A percentile compares a stretch with the other conserved stretches of the same genome.
These are phyloP conservation scores for Leptura quadrifasciata DNA, from an alignment of 2,888 invertebrate genomes.

Conservation along the genomic window DNA sequence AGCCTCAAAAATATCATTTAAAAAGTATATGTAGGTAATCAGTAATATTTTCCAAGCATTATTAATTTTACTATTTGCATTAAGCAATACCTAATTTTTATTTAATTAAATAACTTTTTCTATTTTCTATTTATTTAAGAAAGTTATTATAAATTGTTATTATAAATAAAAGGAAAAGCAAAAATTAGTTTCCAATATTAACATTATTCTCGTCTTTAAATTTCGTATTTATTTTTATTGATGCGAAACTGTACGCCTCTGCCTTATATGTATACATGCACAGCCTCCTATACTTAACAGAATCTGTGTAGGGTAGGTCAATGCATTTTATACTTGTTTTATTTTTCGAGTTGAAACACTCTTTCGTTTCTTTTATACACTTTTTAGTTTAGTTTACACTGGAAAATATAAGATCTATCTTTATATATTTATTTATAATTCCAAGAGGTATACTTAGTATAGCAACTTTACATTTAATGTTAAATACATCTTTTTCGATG, in stretches of 20 bases:
- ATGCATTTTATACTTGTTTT: constrained; percentile 74
- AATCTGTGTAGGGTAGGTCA: constrained; percentile 75
- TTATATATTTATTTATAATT: constrained; percentile 69
- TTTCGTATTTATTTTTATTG: constrained; percentile 24
- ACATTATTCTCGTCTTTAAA: no score
- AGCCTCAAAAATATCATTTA: no score
- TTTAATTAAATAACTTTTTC: no score
- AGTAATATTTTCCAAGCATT: no score
- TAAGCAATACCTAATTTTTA: no score
- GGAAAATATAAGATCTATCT: constrained; percentile 65
- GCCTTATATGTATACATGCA: constrained; percentile 71
- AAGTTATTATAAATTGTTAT: no score
- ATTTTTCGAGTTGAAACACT: constrained; percentile 71
- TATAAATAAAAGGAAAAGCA: no score
- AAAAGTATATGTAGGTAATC: no score
- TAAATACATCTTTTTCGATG: constrained; percentile 33
- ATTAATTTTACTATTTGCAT: no score
- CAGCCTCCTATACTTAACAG: constrained; percentile 74
- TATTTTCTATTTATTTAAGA: no score
- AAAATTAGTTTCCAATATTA: no score
- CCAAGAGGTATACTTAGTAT: constrained; percentile 42
- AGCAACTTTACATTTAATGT: constrained; percentile 21
- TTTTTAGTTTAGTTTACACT: constrained; percentile 68
- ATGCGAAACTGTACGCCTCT: constrained; percentile 63
- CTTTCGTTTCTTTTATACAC: constrained; percentile 72